Conservation (phyloP, 2,888 invertebrate species). For the Erebia ligea region DNA sequence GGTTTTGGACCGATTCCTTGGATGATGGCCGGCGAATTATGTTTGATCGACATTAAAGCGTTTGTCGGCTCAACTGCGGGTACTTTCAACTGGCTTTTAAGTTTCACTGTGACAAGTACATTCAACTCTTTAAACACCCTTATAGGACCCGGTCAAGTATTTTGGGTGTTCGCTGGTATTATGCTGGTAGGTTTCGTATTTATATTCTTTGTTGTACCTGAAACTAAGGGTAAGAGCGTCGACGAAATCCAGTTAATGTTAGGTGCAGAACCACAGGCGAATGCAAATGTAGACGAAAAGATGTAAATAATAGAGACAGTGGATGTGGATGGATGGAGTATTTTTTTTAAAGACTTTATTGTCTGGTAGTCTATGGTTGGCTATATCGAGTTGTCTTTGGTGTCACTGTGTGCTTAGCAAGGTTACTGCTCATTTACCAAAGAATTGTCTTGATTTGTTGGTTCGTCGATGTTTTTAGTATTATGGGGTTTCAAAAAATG, state of each 20-base stretch:
- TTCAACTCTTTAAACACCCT: constrained; percentile 82
- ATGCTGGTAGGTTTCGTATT: constrained; percentile 86
- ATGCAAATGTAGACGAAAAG: constrained; percentile 56
- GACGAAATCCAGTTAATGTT: constrained; percentile 85
- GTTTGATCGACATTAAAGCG: constrained; percentile 90
- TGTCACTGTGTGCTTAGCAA: constrained; percentile 47
- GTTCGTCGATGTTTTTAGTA: constrained; percentile 39
- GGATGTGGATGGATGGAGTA: constrained; percentile 65
- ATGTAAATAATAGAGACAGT: constrained; percentile 65
- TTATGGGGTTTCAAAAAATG: too few species aligned
- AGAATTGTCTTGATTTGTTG: constrained; percentile 52
- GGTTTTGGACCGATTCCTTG: constrained; percentile 95
- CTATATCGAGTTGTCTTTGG: constrained; percentile 47
- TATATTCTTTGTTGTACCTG: constrained; percentile 86
- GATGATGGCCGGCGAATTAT: constrained; percentile 92
- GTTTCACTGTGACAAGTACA: constrained; percentile 91
- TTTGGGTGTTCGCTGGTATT: constrained; percentile 89
- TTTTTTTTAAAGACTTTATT: constrained; percentile 53
- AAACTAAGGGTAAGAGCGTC: constrained; percentile 87
- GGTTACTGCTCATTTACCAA: constrained; percentile 58
- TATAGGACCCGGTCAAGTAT: constrained; percentile 86
- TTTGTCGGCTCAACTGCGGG: constrained; percentile 90
- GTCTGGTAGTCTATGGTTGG: constrained; percentile 34
- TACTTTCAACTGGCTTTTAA: constrained; percentile 91
- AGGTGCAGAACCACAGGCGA: constrained; percentile 60